These are phyloP conservation scores for Taxidea taxus DNA, from an alignment of 2,113 vertebrate species.

Conservation along the genomic window DNA sequence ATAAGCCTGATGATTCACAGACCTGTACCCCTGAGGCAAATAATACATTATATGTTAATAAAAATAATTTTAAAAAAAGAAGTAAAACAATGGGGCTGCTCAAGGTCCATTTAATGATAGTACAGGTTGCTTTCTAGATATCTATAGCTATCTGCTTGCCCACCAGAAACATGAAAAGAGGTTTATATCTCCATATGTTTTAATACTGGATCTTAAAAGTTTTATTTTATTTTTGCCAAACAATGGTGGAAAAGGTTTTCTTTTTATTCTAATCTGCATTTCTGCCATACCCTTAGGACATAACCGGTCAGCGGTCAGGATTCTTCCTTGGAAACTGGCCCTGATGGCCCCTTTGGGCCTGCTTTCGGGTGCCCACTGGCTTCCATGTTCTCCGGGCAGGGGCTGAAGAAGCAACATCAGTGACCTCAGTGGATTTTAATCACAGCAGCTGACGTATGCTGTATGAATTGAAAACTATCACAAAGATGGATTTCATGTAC, in stretches of 20 bases:
- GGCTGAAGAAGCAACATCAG: background rate
- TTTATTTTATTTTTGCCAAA: background rate
- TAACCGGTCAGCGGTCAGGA: background rate
- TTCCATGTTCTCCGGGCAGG: background rate
- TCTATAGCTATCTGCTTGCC: background rate
- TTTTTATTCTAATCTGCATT: background rate
- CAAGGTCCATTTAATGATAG: background rate
- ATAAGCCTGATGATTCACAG: too few species aligned
- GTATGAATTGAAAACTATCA: background rate
- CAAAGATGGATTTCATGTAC: slow-evolving; percentile 5
- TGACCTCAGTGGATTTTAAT: background rate
- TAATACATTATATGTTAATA: too few species aligned
- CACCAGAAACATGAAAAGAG: background rate
- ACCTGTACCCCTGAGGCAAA: too few species aligned
- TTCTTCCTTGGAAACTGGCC: background rate
- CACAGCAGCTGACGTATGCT: background rate
- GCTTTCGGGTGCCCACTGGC: background rate
- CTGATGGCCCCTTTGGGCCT: background rate
- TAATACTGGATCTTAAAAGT: background rate
- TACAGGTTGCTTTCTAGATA: background rate
- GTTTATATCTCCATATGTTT: background rate
- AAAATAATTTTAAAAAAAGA: too few species aligned
- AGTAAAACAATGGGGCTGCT: background rate
- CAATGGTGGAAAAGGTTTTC: background rate
- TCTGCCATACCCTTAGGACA: background rate